Base-by-base conservation (phyloP, 1,140 invertebrate species). In the Drosophila albomicans region DNA sequence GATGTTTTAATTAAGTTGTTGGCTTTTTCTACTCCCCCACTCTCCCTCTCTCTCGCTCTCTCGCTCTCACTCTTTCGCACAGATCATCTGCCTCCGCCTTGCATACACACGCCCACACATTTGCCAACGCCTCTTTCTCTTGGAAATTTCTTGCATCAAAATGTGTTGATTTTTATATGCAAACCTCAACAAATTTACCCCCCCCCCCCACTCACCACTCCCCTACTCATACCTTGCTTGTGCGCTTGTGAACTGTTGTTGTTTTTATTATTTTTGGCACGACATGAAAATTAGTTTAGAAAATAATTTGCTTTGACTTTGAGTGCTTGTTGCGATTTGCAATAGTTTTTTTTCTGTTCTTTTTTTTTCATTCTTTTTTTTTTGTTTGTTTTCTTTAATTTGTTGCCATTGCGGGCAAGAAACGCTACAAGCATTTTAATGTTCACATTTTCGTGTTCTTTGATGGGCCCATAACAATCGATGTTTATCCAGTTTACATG, bases 251-350 rank as follows among this genome's bases (percentile, higher is more conserved):
- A 28, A 15, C 45, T 68, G 41, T 66, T 75, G 49, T 82, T 79
- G 56, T 79, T 84, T 82, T 89, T 88, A 89, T 88, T 88, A 88
- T 88, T 88, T 88, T 88, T 88, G 84, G 84, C 84, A 88, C 84
- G 84, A 84, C 84, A 88, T 78, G 84, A 88, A 87, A 88, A 88
- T 88, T 89, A 88, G 84, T 88, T 88, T 88, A 88, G 84, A 88
- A 89, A 78, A 84, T 88, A 88, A 88, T 88, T 88, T 78, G 84
- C 84, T 88, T 88, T 88, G 84, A 89, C 84, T 89, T 84, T 88
- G 84, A 88, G 84, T 88, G 84, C 84, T 89, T 84, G 84, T 88
- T 88, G 87, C 84, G 70, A 87, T 88, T 84, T 88, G 82, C 79
- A 68, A 65, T 77, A 64, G 56, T 71, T 73, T 72, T 35, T 10